phyloP scores from a whole-genome alignment of 2,113 vertebrate genomes.

The Stegostoma tigrinum region DNA sequence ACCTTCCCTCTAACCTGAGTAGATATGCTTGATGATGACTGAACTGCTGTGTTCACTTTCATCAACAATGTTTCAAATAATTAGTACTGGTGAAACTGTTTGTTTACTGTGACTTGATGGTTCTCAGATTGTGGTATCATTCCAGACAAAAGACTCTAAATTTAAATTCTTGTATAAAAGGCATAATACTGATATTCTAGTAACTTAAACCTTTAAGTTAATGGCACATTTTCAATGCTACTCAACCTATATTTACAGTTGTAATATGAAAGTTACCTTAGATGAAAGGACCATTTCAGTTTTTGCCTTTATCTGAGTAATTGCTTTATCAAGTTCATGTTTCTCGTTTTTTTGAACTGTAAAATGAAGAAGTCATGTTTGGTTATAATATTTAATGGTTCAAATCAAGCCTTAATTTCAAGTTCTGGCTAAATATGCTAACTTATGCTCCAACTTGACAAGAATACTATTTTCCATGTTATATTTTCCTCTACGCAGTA shows the following conservation, averaged over 20 bases:
- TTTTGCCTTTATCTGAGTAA: slow-evolving; percentile 40
- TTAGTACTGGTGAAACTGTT: background rate
- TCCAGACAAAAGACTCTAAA: background rate
- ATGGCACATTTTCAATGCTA: background rate
- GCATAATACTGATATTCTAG: background rate
- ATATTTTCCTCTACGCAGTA: background rate
- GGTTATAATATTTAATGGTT: background rate
- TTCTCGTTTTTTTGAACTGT: slow-evolving; percentile 44
- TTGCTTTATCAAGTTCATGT: slow-evolving; percentile 37
- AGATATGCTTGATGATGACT: background rate
- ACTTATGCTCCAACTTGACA: background rate
- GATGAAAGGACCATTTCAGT: background rate
- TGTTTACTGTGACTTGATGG: background rate
- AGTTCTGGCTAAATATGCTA: background rate
- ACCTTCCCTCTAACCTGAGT: background rate
- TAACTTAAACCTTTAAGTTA: background rate
- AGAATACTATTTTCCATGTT: background rate
- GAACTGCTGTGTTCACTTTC: background rate
- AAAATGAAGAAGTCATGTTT: background rate
- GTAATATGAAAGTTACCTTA: slow-evolving; percentile 44
- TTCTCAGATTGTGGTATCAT: background rate
- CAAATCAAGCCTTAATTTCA: background rate
- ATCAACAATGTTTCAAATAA: background rate
- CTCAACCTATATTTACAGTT: background rate
- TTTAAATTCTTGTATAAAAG: background rate